These are phyloP conservation scores for Phalangium opilio DNA, from an alignment of 2,888 invertebrate species.

Conservation along the genomic window DNA sequence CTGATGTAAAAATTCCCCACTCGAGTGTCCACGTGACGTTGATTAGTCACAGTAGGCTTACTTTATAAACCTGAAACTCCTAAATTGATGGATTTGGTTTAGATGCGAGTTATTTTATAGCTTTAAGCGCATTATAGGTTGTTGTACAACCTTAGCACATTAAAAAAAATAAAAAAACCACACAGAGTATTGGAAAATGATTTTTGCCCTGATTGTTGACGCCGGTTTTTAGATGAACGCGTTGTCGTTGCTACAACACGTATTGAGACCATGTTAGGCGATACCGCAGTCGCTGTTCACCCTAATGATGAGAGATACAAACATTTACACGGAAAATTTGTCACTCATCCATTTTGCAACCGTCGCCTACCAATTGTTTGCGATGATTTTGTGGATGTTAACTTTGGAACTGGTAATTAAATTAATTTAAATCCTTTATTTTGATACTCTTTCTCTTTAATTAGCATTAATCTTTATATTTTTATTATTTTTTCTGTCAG, in stretches of 20 bases:
- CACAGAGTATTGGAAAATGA: not conserved
- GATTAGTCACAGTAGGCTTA: too few species aligned
- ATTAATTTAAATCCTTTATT: not conserved
- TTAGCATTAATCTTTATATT: not conserved
- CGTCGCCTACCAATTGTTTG: constrained; percentile 71
- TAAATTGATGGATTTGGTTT: too few species aligned
- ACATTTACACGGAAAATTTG: constrained; percentile 60
- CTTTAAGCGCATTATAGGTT: not conserved
- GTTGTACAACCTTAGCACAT: too few species aligned
- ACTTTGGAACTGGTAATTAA: constrained; percentile 73
- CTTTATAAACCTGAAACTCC: too few species aligned
- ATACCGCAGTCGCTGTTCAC: constrained; percentile 95
- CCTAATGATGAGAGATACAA: constrained; percentile 77
- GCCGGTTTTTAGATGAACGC: constrained; percentile 50
- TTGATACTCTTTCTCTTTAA: too few species aligned
- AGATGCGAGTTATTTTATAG: too few species aligned
- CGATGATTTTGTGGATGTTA: constrained; percentile 86
- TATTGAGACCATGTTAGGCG: constrained; percentile 93
- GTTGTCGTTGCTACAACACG: constrained; percentile 91
- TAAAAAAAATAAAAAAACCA: too few species aligned
- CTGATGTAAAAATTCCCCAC: too few species aligned
- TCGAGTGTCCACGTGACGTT: too few species aligned
- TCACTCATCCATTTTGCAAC: constrained; percentile 73
- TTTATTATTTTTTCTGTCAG: constrained; percentile 34
- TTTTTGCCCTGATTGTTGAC: constrained; percentile 1